A percentile compares a stretch with the other conserved stretches of the same genome.
Conservation (phyloP, 2,113 vertebrate genomes). For the Litocranius walleri region DNA sequence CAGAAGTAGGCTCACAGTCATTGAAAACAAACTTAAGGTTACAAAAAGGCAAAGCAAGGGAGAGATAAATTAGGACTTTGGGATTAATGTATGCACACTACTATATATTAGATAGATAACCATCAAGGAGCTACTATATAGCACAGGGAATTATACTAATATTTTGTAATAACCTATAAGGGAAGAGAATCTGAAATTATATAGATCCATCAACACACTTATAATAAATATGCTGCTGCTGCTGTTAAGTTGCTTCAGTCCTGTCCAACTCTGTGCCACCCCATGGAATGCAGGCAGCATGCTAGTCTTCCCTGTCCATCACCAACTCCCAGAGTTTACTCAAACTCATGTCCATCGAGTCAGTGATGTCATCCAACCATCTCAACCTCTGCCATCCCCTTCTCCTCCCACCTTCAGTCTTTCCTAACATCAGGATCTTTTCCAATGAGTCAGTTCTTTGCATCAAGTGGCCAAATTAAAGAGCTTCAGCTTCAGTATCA, state of each 20-base stretch:
- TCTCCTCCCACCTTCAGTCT: neutral
- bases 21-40: neutral
- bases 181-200: neutral
- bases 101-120: neutral
- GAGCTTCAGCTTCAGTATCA: neutral
- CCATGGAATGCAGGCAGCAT: neutral
- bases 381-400: neutral
- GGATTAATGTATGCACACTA: neutral
- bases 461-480: neutral
- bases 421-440: neutral
- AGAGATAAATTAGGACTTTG: neutral
- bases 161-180: neutral
- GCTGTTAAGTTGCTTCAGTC: neutral
- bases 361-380: neutral
- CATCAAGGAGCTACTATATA: neutral
- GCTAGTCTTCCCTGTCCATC: neutral
- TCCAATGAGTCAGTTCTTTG: neutral
- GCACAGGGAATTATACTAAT: neutral
- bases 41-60: neutral
- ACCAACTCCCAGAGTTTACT: neutral
- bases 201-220: neutral
- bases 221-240: neutral
- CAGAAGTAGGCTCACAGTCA: neutral
- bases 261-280: neutral
- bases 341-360: neutral